Base-by-base conservation (phyloP, 2,888 invertebrate species). In the Alentia gelatinosa region DNA sequence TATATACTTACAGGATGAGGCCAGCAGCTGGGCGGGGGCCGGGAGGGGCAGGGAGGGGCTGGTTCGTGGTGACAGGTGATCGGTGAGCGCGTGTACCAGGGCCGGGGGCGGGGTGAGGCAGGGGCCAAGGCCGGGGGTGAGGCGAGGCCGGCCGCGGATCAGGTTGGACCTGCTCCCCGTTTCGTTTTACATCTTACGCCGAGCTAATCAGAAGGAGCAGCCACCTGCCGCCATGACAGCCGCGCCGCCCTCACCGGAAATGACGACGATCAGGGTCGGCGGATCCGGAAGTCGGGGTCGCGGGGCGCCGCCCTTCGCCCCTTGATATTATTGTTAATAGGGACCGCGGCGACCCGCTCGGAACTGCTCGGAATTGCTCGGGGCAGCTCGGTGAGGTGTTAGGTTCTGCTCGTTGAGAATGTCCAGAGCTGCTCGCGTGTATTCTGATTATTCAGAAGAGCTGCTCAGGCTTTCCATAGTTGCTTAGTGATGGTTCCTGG, bases 291-390 rank as follows among this genome's bases (percentile, higher is more conserved):
- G 23, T 19, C 26, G 83, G 30, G 83, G 83, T 40, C 5, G 40
- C 35, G 7, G 83, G 40, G 39, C 37, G 1, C 26, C 23, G 39
- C 39, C 83, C 30, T 39, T 83, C 37, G 39, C 7, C 23, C 37
- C n/a, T 26, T 39, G 83, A 83, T 83, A 83, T 35, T 37, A 83
- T 83, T 83, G 83, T 83, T 83, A 83, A 79, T 33, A 40, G 23
- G 1, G 37, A 12, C 23, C 83, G 39, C 37, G 1, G 3, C 19
- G 83, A 30, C n/a, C 83, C 39, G 39, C 37, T 30, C 5, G 1
- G 3, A 3, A 39, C 83, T 12, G 40, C 68, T 56, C 19, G 5
- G 26, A 30, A 15, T 7, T 15, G 68, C 33, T 1, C 7, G 75
- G 40, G 4, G 39, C 1, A 39, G 37, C 12, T n/a, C 19, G 83